Conservation (phyloP, 2,113 vertebrate genomes). For the Turdus rufiventris region DNA sequence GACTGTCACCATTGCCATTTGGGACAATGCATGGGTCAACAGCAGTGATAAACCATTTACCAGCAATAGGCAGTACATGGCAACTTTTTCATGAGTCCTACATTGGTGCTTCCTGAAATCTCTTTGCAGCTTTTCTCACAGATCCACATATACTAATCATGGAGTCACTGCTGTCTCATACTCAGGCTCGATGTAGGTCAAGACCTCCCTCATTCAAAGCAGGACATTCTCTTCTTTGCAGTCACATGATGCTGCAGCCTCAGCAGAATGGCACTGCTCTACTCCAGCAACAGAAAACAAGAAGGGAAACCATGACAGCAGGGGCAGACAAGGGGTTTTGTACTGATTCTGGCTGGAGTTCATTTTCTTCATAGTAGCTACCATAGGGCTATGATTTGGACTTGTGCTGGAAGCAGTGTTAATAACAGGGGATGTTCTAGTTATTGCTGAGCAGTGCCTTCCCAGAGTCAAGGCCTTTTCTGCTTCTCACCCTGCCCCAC, state of each 20-base stretch:
- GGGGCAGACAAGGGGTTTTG: accelerated
- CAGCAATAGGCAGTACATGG: neutral
- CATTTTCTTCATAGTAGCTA: neutral
- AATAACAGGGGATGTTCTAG: accelerated
- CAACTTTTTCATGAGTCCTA: neutral
- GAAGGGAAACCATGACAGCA: neutral
- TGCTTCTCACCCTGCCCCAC: neutral
- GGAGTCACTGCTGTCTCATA: neutral
- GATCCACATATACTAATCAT: neutral
- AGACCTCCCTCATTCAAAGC: neutral
- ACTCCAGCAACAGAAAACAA: neutral
- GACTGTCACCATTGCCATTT: neutral
- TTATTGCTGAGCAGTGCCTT: neutral
- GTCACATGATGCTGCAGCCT: neutral
- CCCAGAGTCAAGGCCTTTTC: neutral
- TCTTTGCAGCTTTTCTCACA: neutral
- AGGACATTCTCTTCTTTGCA: neutral
- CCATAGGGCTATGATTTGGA: neutral
- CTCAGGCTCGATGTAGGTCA: accelerated
- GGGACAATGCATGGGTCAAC: neutral
- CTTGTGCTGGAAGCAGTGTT: neutral
- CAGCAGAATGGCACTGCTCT: neutral
- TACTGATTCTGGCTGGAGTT: neutral
- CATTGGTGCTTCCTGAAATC: neutral
- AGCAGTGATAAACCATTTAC: neutral